Base-by-base conservation (phyloP, 2,113 vertebrate genomes). In the Macquaria australasica region DNA sequence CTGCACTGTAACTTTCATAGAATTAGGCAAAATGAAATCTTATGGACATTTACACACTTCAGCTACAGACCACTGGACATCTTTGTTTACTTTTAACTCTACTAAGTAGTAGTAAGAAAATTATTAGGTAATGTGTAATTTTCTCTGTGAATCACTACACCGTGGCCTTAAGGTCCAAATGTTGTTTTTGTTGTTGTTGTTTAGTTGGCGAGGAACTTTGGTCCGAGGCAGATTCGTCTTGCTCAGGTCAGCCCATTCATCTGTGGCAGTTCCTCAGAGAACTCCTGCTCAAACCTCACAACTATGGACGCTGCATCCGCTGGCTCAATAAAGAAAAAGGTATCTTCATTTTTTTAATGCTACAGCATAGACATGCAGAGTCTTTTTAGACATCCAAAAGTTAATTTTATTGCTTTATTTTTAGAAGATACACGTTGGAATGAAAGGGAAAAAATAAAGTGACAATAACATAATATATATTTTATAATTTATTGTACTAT, bases 251-350 rank as follows among this genome's bases (percentile, higher is more conserved):
- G 86, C 98, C 98, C 23, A 99, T 99, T 80, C 98, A 99, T 92
- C 96, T 99, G 34, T 99, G 98, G 98, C 98, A 99, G 93, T 99
- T 99, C 92, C 97, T 99, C 84, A 95, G 96, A 68, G 98, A 99
- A 89, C 97, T 99, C 48, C 95, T 99, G 67, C 96, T 98, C 79
- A 99, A 99, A 64, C 98, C 98, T 0, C 97, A 98, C 95, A 98
- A 93, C 94, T 99, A 99, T 0, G 97, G 98, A 39, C 97, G 97
- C 88, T 98, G 97, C 94, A 99, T 99, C 88, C 97, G 98, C 87
- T 99, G 98, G 98, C 97, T 99, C 87, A 98, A 99, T 90, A 98
- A 99, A 92, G 98, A 99, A 72, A 99, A 98, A 95, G 98, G 98
- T 99, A 83, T 84, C 1, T 45, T 25, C 5, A 1, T 23, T 50